Evolutionary conservation across 2,888 invertebrate genomes (phyloP).

Genomic region (Blera fallax): DNA sequence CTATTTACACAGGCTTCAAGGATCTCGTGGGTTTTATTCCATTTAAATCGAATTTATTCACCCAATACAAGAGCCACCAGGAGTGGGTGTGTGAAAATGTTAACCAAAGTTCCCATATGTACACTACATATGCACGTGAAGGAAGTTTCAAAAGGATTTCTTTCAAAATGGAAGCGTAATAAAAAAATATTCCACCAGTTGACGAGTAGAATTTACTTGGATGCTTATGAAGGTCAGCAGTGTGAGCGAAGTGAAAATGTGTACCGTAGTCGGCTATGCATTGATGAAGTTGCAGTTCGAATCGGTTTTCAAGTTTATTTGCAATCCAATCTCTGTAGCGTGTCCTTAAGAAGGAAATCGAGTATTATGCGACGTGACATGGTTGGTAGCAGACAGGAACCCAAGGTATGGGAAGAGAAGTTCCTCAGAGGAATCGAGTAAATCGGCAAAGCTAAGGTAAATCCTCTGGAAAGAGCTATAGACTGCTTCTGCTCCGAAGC

Average conservation of each 20-base stretch:
- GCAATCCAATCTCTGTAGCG: no score
- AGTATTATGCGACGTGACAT: no score
- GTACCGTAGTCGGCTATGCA: background rate
- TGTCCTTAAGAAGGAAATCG: no score
- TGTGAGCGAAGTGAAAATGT: no score
- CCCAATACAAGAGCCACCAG: background rate
- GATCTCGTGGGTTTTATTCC: background rate
- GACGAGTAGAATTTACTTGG: background rate
- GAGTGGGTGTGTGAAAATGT: background rate
- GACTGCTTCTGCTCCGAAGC: no score
- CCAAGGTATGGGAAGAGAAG: no score
- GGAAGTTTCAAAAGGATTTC: background rate
- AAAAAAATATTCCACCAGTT: background rate
- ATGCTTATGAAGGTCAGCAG: background rate
- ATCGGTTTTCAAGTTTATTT: background rate
- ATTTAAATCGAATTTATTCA: constrained; percentile 33
- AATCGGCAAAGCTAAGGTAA: no score
- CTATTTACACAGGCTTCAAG: constrained; percentile 37
- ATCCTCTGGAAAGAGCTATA: no score
- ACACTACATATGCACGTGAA: background rate
- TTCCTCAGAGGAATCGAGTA: no score
- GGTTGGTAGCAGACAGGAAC: no score
- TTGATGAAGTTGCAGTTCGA: background rate
- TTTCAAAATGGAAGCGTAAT: background rate
- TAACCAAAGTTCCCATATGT: background rate